These are phyloP conservation scores for Colossoma macropomum DNA, from an alignment of 2,113 vertebrate genomes.

Conservation along the genomic window DNA sequence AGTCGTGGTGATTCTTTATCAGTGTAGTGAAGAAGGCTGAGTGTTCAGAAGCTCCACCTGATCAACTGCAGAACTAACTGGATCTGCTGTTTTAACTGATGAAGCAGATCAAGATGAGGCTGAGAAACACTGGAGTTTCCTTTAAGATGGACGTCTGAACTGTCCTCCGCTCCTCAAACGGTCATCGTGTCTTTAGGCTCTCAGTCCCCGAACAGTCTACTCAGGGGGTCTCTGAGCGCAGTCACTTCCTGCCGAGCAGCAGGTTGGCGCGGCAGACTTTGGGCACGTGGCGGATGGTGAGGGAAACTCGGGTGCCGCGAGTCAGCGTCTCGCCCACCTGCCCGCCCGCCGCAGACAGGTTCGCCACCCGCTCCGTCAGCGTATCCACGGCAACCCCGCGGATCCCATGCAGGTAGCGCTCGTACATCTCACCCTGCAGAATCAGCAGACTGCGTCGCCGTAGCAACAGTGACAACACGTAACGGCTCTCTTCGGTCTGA, in stretches of 20 bases:
- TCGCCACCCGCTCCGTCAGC: constrained; percentile 74
- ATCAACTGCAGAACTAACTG: no score
- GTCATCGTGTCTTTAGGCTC: not conserved
- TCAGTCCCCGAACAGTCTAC: not conserved
- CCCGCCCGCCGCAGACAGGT: constrained; percentile 64
- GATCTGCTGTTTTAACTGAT: no score
- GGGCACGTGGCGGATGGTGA: constrained; percentile 89
- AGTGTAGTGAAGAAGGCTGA: no score
- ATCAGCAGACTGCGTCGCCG: constrained; percentile 84
- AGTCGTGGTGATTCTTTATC: not conserved
- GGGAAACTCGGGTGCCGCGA: constrained; percentile 82
- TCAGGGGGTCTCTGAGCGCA: not conserved
- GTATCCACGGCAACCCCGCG: constrained; percentile 64
- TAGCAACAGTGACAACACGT: constrained; percentile 80
- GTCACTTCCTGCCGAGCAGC: constrained; percentile 75
- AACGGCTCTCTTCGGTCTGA: constrained; percentile 78
- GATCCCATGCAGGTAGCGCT: constrained; percentile 85
- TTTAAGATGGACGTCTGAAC: not conserved
- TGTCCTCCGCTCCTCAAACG: not conserved
- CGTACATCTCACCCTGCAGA: constrained; percentile 82
- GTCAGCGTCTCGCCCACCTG: constrained; percentile 69
- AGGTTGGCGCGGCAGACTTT: constrained; percentile 81
- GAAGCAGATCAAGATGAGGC: no score
- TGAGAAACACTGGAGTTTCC: no score
- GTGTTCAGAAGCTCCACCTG: no score